Percentiles rank a stretch among this genome's conserved stretches.
Evolutionary conservation across 1,140 invertebrate species (phyloP).

Genomic region (Colletes gigas): DNA sequence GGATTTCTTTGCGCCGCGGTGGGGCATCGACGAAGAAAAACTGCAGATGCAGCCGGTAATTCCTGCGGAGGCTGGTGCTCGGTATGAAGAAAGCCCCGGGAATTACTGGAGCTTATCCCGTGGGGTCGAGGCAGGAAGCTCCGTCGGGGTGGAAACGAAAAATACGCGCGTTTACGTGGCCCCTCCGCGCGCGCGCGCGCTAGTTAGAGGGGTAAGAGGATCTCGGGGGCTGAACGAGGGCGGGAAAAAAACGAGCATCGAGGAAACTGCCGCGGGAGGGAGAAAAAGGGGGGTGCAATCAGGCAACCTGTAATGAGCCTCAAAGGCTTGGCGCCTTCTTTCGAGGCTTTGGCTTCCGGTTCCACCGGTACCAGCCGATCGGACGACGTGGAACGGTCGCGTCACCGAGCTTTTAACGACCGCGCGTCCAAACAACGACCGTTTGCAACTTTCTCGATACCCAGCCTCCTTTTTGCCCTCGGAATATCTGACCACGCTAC

Average conservation of each 20-base stretch:
- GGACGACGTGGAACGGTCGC: no score
- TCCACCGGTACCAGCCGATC: no score
- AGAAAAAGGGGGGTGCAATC: background rate
- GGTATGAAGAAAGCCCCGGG: constrained; percentile 1
- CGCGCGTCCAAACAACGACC: no score
- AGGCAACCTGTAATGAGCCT: background rate
- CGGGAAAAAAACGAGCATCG: background rate
- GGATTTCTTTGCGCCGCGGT: background rate
- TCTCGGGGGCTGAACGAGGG: background rate
- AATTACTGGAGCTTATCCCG: constrained; percentile 31
- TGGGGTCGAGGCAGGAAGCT: background rate
- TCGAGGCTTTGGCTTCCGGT: background rate
- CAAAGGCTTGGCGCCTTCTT: constrained; percentile 19
- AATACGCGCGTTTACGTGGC: constrained; percentile 3
- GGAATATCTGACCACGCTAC: no score
- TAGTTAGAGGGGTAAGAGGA: background rate
- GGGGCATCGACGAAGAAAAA: background rate
- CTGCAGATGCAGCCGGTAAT: constrained; percentile 13
- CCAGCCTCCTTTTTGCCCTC: no score
- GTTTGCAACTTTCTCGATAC: no score
- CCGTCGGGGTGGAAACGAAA: constrained; percentile 3
- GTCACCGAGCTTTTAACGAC: no score
- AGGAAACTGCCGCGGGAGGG: background rate
- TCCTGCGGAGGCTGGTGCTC: constrained; percentile 2
- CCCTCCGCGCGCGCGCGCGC: background rate